Evolutionary conservation across 2,113 vertebrate genomes (phyloP).

Genomic region (Takifugu bimaculatus): DNA sequence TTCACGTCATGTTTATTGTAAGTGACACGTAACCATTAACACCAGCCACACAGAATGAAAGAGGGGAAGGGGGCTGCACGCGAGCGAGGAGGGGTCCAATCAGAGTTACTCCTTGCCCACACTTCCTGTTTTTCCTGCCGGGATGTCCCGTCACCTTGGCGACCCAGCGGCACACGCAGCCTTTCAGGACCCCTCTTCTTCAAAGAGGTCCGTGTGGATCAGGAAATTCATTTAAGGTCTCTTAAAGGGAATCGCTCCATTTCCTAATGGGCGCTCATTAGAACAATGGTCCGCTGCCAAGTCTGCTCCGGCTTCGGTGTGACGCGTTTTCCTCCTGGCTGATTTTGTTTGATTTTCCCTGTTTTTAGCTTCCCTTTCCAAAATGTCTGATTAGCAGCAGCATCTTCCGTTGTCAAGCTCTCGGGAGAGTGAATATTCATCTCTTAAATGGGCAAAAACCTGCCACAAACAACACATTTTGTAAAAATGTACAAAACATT

Average conservation of each 20-base stretch:
- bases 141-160: slow-evolving; percentile 60
- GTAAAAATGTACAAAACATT: no score
- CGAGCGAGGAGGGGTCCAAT: slow-evolving; percentile 71
- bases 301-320: slow-evolving; percentile 21
- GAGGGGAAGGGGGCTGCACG: slow-evolving; percentile 56
- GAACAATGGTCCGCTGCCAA: slow-evolving; percentile 56
- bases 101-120: slow-evolving; percentile 62
- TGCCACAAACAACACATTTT: no score
- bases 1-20: slow-evolving; percentile 32
- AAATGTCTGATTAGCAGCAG: no score
- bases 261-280: slow-evolving; percentile 70
- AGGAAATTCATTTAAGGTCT: slow-evolving; percentile 76
- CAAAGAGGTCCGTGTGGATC: slow-evolving; percentile 57
- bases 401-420: no score
- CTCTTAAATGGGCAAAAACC: no score
- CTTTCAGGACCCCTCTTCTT: slow-evolving; percentile 57
- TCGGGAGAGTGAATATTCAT: no score
- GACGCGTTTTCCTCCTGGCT: slow-evolving; percentile 33
- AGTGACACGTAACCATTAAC: slow-evolving; percentile 40
- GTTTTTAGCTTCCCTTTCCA: background rate
- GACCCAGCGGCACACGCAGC: slow-evolving; percentile 63
- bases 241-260: slow-evolving; percentile 63
- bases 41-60: slow-evolving; percentile 45
- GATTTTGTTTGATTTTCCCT: slow-evolving; percentile 29
- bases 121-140: slow-evolving; percentile 75